Percentiles rank a stretch among this genome's conserved stretches.
Evolutionary conservation across 2,113 vertebrate genomes (phyloP).

Genomic region (Cochlearius cochlearius): DNA sequence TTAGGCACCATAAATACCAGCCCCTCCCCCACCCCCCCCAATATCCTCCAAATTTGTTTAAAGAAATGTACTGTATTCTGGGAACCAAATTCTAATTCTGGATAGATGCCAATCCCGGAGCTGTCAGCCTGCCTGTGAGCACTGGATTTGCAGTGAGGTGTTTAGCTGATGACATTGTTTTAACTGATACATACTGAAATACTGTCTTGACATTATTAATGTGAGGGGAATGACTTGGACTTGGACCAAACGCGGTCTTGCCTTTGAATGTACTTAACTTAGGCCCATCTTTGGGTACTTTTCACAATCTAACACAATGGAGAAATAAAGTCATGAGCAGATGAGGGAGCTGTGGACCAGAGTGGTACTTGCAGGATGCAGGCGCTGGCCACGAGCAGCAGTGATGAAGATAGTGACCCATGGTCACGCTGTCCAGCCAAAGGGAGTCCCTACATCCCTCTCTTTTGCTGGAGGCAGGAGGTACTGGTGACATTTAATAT

Average conservation of each 20-base stretch:
- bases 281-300: not conserved
- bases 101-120: not conserved
- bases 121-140: not conserved
- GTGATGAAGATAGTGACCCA: not conserved
- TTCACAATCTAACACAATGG: not conserved
- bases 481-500: not conserved
- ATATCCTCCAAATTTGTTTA: not conserved
- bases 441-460: not conserved
- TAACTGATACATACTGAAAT: not conserved
- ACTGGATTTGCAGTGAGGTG: not conserved
- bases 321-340: not conserved
- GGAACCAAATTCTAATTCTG: not conserved
- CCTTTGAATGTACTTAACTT: not conserved
- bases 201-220: not conserved
- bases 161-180: not conserved
- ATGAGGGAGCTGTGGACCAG: not conserved
- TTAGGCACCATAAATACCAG: not conserved
- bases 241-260: not conserved
- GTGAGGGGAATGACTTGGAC: not conserved
- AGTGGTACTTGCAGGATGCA: not conserved
- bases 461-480: not conserved
- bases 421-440: not conserved
- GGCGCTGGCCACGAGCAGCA: fast-evolving
- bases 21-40: fast-evolving
- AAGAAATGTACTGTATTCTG: not conserved